These are phyloP conservation scores for Acronicta aceris DNA, from an alignment of 2,888 invertebrate species.

Conservation along the genomic window DNA sequence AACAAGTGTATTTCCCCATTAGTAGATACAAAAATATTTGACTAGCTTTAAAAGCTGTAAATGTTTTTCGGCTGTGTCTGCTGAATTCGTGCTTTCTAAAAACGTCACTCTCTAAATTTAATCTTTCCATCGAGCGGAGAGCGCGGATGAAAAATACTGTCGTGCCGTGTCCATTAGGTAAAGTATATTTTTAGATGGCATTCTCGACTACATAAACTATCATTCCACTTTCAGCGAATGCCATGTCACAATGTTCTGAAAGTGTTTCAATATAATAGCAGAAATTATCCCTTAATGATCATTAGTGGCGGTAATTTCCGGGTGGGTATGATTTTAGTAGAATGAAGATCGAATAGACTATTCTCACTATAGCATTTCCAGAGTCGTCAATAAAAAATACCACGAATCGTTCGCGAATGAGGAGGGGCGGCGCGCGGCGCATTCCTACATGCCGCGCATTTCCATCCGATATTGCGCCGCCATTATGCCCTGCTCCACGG, in stretches of 20 bases:
- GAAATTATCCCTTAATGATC: constrained; percentile 20
- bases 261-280: constrained; percentile 20
- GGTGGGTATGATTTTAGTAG: constrained; percentile 54
- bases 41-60: constrained; percentile 24
- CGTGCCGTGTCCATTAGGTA: constrained; percentile 82
- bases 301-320: constrained; percentile 43
- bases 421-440: constrained; percentile 86
- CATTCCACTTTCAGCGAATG: constrained; percentile 55
- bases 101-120: constrained; percentile 81
- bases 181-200: constrained; percentile 79
- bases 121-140: constrained; percentile 75
- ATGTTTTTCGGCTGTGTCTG: constrained; percentile 39
- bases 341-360: constrained; percentile 66
- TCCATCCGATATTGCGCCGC: constrained; percentile 89
- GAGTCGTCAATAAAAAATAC: constrained; percentile 89
- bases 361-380: constrained; percentile 80
- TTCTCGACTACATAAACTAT: constrained; percentile 69
- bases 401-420: constrained; percentile 87
- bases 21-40: constrained; percentile 3
- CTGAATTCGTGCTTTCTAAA: constrained; percentile 77
- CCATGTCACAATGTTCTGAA: constrained; percentile 39
- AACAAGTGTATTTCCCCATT: not conserved
- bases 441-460: constrained; percentile 90
- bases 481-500: constrained; percentile 85
- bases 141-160: constrained; percentile 78